Evolutionary conservation across 1,140 invertebrate species (phyloP).

Genomic region (Caerostris extrusa): DNA sequence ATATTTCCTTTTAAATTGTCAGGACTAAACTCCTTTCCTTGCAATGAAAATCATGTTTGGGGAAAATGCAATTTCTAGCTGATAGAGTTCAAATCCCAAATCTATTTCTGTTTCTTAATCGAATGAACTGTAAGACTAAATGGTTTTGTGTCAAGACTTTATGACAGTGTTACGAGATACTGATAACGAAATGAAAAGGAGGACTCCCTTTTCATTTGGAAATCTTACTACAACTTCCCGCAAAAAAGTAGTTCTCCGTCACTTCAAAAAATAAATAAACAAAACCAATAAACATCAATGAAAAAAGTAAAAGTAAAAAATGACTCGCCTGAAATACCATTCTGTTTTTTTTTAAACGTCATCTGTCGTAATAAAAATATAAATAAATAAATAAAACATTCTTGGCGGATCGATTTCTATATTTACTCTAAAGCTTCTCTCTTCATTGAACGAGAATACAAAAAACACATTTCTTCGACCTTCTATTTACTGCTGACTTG

Average conservation of each 20-base stretch:
- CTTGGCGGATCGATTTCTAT: constrained; percentile 23
- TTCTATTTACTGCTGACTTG: constrained; percentile 29
- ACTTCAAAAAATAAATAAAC: neutral
- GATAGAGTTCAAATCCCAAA: neutral
- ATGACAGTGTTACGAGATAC: neutral
- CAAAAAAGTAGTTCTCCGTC: neutral
- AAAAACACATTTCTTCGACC: constrained; percentile 21
- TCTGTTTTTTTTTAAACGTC: neutral
- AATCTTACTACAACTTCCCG: neutral
- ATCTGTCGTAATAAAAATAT: constrained; percentile 13
- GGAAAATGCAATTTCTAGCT: neutral
- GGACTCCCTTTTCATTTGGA: neutral
- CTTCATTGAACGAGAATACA: constrained; percentile 44
- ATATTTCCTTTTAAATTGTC: neutral
- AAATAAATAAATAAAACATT: neutral
- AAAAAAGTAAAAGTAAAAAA: neutral
- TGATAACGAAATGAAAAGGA: constrained; percentile 27
- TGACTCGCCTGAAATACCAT: neutral
- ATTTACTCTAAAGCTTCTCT: constrained; percentile 24
- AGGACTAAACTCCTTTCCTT: neutral
- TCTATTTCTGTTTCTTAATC: constrained; percentile 16
- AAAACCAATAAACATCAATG: constrained; percentile 28
- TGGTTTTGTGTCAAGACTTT: constrained; percentile 9
- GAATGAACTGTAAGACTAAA: constrained; percentile 12
- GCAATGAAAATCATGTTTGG: neutral